A percentile compares a stretch with the other conserved stretches of the same genome.
Conservation (phyloP, 2,888 invertebrate genomes). For the Rhabditoides inermis region DNA sequence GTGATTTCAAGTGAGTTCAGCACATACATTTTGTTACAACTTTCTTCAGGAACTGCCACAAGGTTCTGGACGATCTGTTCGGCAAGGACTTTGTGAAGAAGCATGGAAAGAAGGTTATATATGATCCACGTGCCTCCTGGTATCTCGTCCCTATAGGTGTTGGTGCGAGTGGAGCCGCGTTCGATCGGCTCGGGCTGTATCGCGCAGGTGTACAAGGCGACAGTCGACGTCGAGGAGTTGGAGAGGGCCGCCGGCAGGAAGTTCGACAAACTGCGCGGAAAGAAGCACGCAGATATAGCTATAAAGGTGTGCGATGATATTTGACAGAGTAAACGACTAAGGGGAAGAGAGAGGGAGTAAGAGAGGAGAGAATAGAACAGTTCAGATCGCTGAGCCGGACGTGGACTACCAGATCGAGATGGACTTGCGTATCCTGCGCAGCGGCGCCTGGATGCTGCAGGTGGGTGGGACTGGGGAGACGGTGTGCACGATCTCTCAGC, state of each 20-base stretch:
- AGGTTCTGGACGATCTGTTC: conserved; percentile 23
- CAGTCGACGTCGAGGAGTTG: conserved; percentile 25
- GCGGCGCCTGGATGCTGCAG: conserved; percentile 17
- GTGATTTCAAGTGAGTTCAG: no score
- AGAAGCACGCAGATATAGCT: conserved; percentile 22
- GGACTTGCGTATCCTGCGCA: conserved; percentile 54
- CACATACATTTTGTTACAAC: no score
- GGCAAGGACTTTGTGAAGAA: conserved; percentile 18
- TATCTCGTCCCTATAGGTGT: no score
- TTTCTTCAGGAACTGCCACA: conserved; percentile 27
- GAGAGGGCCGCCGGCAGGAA: conserved; percentile 19
- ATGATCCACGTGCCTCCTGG: no score
- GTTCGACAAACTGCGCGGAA: conserved; percentile 17
- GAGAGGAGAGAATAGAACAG: not conserved
- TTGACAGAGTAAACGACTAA: no score
- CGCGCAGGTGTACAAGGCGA: conserved; percentile 55
- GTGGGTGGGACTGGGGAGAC: no score
- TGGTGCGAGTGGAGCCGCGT: conserved; percentile 52
- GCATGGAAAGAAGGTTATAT: conserved; percentile 9
- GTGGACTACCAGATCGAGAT: conserved; percentile 52
- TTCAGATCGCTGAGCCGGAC: conserved; percentile 55
- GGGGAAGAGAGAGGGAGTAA: not conserved
- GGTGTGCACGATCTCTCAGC: no score
- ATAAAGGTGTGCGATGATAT: conserved; percentile 31
- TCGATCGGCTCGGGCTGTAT: conserved; percentile 60